Evolutionary conservation across 2,113 vertebrate genomes (phyloP).

Genomic region (Theristicus caerulescens): DNA sequence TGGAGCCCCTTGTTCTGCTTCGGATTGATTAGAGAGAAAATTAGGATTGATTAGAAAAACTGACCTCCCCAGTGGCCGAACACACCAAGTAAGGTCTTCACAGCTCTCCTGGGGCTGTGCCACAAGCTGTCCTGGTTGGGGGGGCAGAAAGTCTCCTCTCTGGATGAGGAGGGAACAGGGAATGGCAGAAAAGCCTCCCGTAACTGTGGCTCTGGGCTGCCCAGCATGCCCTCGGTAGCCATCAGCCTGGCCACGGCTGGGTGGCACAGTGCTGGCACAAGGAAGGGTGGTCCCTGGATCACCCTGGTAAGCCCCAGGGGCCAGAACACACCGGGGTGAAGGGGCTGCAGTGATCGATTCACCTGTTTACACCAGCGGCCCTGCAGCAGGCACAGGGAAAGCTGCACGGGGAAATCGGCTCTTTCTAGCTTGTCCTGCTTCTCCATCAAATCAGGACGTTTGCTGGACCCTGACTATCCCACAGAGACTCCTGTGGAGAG

Average conservation of each 20-base stretch:
- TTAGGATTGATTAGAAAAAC: background rate
- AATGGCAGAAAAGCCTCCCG: background rate
- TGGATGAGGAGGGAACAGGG: background rate
- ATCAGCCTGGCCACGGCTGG: background rate
- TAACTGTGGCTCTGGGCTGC: background rate
- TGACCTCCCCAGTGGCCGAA: background rate
- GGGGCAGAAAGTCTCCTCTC: background rate
- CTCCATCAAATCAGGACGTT: background rate
- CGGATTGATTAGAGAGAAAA: background rate
- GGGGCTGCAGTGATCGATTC: background rate
- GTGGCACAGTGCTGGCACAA: too few relatives aligned
- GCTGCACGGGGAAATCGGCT: rapidly evolving
- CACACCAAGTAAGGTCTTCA: background rate
- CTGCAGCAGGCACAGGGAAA: background rate
- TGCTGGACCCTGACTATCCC: background rate
- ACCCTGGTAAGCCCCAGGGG: background rate
- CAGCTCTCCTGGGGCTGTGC: background rate
- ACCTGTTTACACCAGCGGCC: background rate
- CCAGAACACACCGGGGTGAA: background rate
- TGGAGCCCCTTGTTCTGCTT: background rate
- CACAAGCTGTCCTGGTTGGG: background rate
- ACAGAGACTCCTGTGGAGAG: background rate
- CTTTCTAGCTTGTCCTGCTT: background rate
- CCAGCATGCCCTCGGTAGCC: background rate
- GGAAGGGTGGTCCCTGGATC: background rate